Base-by-base conservation (phyloP, 2,113 vertebrate genomes). In the Casuarius casuarius region DNA sequence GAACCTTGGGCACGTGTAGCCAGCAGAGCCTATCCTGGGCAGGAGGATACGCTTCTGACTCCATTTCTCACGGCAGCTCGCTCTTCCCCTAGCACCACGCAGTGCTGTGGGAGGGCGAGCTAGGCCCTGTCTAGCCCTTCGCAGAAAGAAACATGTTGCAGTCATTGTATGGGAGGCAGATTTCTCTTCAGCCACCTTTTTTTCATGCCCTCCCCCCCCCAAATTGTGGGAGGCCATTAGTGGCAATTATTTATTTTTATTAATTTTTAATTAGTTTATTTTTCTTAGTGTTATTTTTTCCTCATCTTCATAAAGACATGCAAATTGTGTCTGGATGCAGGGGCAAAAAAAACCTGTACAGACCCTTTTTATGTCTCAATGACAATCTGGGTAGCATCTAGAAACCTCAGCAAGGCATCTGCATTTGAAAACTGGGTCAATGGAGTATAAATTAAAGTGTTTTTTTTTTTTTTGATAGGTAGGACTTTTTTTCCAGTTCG, bases 381-480 rank as follows among this genome's bases (percentile, higher is more conserved):
- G n/a, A 65, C 28, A 51, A 49, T 49, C 15, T 67, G 19, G 29
- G 49, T 26, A 80, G 61, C 71, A 22, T 31, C 35, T n/a, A 35
- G 35, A 80, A 26, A 70, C 16, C 33, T 65, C 22, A 29, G 2
- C 10, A 89, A 84, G 18, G 17, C 23, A 84, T 12, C 20, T 58
- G 19, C 76, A 16, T n/a, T 35, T 92, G 62, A 88, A 93, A 76
- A n/a, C 25, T 51, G 33, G 10, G 6, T 75, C 38, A 93, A 61
- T 5, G 38, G 5, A 4, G 4, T 48, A 1, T 20, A 79, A 66
- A 81, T 58, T 7, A 51, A 79, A 52, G 9, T 5, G 5, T 40
- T 66, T 42, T 4, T 82, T 66, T 42, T 4, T 82, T 62, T n/a
- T 46, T 33, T 62, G 38, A 67, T 52, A 58, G 0, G 0, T 33